Conservation (phyloP, 2,113 vertebrate genomes). For the Hippocampus abdominalis region DNA sequence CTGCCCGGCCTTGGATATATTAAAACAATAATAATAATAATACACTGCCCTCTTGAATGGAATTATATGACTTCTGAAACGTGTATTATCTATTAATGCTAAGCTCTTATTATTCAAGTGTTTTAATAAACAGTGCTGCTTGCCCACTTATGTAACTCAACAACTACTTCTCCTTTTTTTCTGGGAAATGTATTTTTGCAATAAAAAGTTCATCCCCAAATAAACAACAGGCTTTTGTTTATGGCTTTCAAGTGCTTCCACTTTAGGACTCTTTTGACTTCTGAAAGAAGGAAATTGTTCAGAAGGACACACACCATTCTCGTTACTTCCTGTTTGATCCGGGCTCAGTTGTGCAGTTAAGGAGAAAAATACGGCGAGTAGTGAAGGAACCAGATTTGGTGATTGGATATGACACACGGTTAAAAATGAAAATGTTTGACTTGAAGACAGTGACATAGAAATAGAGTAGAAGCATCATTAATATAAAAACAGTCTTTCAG, state of each 20-base stretch:
- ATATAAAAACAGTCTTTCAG: too few species aligned
- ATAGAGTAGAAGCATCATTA: too few species aligned
- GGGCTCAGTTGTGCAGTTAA: not conserved
- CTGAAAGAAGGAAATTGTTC: slow-evolving; percentile 49
- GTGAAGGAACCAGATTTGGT: too few species aligned
- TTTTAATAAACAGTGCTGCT: slow-evolving; percentile 3
- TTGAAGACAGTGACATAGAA: too few species aligned
- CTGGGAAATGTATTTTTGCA: not conserved
- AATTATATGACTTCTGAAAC: not conserved
- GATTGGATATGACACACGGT: too few species aligned
- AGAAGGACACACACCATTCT: slow-evolving; percentile 22
- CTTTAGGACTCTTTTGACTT: slow-evolving; percentile 24
- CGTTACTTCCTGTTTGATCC: not conserved
- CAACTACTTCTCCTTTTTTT: not conserved
- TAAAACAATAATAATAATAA: not conserved
- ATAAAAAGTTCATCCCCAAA: not conserved
- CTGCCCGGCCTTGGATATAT: slow-evolving; percentile 14
- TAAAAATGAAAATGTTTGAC: too few species aligned
- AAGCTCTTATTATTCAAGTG: not conserved
- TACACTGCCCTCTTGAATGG: not conserved
- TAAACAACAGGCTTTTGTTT: slow-evolving; percentile 17
- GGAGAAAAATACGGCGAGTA: too few species aligned
- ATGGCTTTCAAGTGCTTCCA: slow-evolving; percentile 46
- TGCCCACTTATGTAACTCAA: slow-evolving; percentile 15
- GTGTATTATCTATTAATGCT: slow-evolving; percentile 10